Evolutionary conservation across 2,797 vertebrate genomes (phyloP).

Genomic region (Sandelia bainsii): DNA sequence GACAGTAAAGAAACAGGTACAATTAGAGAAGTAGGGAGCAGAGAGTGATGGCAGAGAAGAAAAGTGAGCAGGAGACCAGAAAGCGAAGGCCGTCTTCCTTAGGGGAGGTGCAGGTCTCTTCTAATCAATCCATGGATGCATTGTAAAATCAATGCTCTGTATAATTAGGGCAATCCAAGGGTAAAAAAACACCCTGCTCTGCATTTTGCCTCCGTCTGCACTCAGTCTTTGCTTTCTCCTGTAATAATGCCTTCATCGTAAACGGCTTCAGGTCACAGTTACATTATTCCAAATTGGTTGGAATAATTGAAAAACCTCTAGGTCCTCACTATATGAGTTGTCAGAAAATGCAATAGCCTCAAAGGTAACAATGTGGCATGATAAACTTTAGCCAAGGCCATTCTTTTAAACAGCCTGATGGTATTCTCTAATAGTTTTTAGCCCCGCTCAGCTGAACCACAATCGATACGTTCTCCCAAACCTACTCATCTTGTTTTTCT

Average conservation of each 20-base stretch:
- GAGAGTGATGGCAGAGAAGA: slow-evolving; percentile 36
- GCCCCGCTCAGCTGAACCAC: background rate
- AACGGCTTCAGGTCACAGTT: slow-evolving; percentile 68
- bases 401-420: slow-evolving; percentile 47
- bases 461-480: slow-evolving; percentile 44
- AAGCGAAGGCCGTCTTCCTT: slow-evolving; percentile 78
- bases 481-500: slow-evolving; percentile 35
- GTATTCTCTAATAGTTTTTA: slow-evolving; percentile 53
- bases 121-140: slow-evolving; percentile 93
- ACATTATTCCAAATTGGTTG: slow-evolving; percentile 66
- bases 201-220: slow-evolving; percentile 78
- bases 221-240: slow-evolving; percentile 64
- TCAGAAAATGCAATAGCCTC: slow-evolving; percentile 49
- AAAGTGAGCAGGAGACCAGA: slow-evolving; percentile 35
- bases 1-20: slow-evolving; percentile 31
- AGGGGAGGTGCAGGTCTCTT: slow-evolving; percentile 83
- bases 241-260: slow-evolving; percentile 63
- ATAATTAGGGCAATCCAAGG: slow-evolving; percentile 97
- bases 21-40: slow-evolving; percentile 36
- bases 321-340: slow-evolving; percentile 42
- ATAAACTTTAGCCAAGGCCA: slow-evolving; percentile 37
- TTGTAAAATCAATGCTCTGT: slow-evolving; percentile 96
- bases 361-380: slow-evolving; percentile 45
- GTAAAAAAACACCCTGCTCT: slow-evolving; percentile 85
- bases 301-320: slow-evolving; percentile 70